Base-by-base conservation (phyloP, 2,888 invertebrate species). In the Loripinus fragilis region DNA sequence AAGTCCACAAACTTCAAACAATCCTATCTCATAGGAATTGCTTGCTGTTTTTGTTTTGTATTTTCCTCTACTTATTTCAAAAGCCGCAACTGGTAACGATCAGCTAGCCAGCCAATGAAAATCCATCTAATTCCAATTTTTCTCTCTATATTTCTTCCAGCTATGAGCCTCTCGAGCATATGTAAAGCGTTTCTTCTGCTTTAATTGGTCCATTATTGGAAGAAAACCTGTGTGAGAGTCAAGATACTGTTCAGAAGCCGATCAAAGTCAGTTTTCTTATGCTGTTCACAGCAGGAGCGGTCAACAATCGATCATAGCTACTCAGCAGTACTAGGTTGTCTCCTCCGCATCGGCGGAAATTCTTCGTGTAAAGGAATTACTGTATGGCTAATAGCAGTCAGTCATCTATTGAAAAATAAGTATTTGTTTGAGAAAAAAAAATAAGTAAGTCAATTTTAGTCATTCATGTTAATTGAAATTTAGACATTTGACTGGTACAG, bases 181-280 rank as follows among this genome's bases (percentile, higher is more conserved):
- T 60, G 60, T 20, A 33, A 60, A 7, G 8, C 23, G 33, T 60
- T 60, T 33, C 60, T 60, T 20, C 23, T 7, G 17, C 60, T 60
- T 33, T 33, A 60, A 60, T 33, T 60, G 60, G 60, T 60, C 60
- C 60, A 60, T 60, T 60, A 60, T 60, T 60, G 60, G 60, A 60
- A 60, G 30, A 60, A 38, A 52, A 23, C 25, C n/a, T 5, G 28
- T 23, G 52, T 12, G 60, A 60, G 60, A 60, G 10, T 60, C 60
- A 17, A 28, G 33, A 20, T 33, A 33, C 33, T 33, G 30, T 33
- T 60, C 60, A 60, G 28, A 60, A 28, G 33, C 33, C 60, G 60
- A 33, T 60, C 60, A 60, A 60, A 60, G 33, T 60, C 60, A 60
- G 12, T 28, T 60, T 60, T 33, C 33, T 20, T 33, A 30, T 60